These are phyloP conservation scores for Schrankia costaestrigalis DNA, from an alignment of 2,888 invertebrate species.

Conservation along the genomic window DNA sequence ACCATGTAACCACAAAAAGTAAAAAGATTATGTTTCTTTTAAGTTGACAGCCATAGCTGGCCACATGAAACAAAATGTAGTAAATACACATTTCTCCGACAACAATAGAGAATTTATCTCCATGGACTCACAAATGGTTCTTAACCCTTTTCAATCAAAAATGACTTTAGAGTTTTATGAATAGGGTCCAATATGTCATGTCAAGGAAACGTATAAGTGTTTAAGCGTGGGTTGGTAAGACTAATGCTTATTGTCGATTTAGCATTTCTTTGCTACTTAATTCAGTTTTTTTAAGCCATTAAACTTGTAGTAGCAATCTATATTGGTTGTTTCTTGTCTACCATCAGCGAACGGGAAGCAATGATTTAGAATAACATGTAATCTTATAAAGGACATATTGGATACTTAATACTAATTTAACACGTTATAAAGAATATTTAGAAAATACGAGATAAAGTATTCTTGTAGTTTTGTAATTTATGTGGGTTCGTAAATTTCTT, in stretches of 20 bases:
- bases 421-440: too few species aligned
- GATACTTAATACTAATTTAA: too few species aligned
- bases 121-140: constrained; percentile 18
- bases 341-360: constrained; percentile 29
- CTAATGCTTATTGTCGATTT: constrained; percentile 74
- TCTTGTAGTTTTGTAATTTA: too few species aligned
- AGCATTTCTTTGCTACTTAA: constrained; percentile 77
- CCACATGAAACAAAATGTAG: constrained; percentile 20
- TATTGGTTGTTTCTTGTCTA: constrained; percentile 56
- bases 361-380: constrained; percentile 24
- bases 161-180: constrained; percentile 30
- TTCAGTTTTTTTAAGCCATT: constrained; percentile 74
- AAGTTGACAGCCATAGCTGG: constrained; percentile 12
- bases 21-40: too few species aligned
- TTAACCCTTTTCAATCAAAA: constrained; percentile 21
- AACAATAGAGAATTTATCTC: constrained; percentile 36
- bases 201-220: constrained; percentile 26
- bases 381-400: too few species aligned
- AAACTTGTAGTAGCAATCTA: constrained; percentile 70
- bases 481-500: constrained; percentile 31
- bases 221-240: constrained; percentile 71
- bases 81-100: constrained; percentile 16
- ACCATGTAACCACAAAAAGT: too few species aligned
- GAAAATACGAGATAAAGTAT: too few species aligned
- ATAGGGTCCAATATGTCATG: constrained; percentile 39